Base-by-base conservation (phyloP, 2,797 vertebrate genomes). In the Agapornis canus region DNA sequence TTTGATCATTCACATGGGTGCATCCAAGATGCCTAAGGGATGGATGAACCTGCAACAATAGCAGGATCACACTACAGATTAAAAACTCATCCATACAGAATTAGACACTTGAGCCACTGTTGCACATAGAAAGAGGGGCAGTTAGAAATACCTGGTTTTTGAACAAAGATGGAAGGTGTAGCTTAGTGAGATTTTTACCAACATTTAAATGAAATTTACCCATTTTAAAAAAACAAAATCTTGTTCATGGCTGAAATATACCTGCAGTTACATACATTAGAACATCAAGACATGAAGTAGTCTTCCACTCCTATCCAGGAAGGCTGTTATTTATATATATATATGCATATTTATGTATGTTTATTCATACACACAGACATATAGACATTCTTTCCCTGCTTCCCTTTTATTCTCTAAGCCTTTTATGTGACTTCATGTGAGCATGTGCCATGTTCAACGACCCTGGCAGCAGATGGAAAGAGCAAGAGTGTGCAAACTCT, bases 301-400 rank as follows among this genome's bases (percentile, higher is more conserved):
- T n/a, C 39, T 65, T 82, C 14, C 13, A 56, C 51, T 15, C 14
- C 31, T 66, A 37, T 66, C 23, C 20, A 57, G 9, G 7, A 18
- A 90, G 4, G 12, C 8, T 47, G 15, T 16, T 90, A 54, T 23
- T 22, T 54, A 4, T 15, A 68, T 39, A 10, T 54, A 3, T 54
- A 5, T 6, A 3, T 6, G 11, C 6, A 11, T 56, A 19, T 31
- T 31, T 52, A 31, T 31, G 5, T 31, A 20, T 31, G 11, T 25
- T 25, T 14, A 21, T 5, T 18, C 6, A 13, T 5, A 35, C 0
- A 61, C 0, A 37, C 8, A 29, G 13, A n/a, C 5, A 25, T 1
- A 8, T 1, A 11, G 3, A 27, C 3, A 20, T 18, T 27, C 20
- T 14, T 3, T 7, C 4, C 5, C 6, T 1, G 23, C 5, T n/a